A percentile compares a stretch with the other conserved stretches of the same genome.
These are phyloP conservation scores for Sphenodon punctatus DNA, from an alignment of 2,797 vertebrate species.

Conservation along the genomic window DNA sequence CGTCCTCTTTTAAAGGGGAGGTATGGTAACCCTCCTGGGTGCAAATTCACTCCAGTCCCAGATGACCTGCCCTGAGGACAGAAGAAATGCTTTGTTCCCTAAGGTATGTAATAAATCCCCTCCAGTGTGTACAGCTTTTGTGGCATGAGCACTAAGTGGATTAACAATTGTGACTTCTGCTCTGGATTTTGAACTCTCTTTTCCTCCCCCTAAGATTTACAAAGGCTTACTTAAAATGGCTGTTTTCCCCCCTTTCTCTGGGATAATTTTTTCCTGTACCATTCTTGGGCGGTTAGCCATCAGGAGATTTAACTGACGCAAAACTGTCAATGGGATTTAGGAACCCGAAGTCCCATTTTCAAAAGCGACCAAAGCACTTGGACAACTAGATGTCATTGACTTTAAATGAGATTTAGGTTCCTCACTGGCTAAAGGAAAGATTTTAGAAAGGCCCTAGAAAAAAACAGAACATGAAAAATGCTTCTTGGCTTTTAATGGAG, in stretches of 20 bases:
- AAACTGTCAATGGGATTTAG: too few species aligned
- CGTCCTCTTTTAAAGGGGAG: too few species aligned
- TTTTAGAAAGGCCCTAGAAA: too few species aligned
- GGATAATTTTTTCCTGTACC: background rate
- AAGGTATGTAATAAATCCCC: background rate
- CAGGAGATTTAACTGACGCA: background rate
- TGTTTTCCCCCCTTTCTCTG: background rate
- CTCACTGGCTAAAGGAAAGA: too few species aligned
- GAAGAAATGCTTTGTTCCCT: background rate
- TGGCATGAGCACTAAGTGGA: background rate
- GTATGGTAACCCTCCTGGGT: too few species aligned
- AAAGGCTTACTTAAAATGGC: background rate
- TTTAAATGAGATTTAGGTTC: too few species aligned
- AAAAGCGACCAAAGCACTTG: too few species aligned
- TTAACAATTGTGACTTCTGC: background rate
- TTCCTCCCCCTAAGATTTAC: background rate
- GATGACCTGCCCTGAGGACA: fast-evolving
- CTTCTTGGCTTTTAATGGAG: too few species aligned
- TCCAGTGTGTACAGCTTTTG: background rate
- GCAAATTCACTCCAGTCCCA: background rate
- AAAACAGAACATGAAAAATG: too few species aligned
- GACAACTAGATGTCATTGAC: too few species aligned
- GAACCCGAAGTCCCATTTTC: too few species aligned
- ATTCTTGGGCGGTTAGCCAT: background rate
- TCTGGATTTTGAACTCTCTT: background rate